Evolutionary conservation across 1,140 invertebrate genomes (phyloP).

Genomic region (Anadara kagoshimensis): DNA sequence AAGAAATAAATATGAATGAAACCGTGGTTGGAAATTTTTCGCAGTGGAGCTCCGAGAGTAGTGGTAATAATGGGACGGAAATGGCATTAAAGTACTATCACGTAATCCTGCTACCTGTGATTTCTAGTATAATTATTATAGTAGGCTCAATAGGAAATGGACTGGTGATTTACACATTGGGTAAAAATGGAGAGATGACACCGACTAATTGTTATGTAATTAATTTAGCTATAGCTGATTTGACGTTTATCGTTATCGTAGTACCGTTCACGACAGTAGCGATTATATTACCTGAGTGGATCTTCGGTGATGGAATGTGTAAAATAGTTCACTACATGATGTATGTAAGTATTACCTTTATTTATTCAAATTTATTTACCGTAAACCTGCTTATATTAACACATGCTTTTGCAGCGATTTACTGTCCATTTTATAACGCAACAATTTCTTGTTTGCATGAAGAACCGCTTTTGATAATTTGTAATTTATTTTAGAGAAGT

Average conservation of each 20-base stretch:
- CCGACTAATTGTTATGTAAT: slow-evolving; percentile 94
- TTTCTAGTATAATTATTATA: slow-evolving; percentile 83
- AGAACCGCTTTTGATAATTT: too few species aligned
- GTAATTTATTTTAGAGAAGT: too few species aligned
- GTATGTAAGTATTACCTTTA: slow-evolving; percentile 82
- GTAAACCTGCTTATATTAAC: too few species aligned
- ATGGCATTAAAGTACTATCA: too few species aligned
- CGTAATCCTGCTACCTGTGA: background rate
- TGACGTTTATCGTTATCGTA: slow-evolving; percentile 94
- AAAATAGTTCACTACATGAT: slow-evolving; percentile 85
- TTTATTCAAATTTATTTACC: background rate
- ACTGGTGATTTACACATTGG: slow-evolving; percentile 93
- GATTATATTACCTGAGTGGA: slow-evolving; percentile 79
- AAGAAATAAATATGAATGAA: too few species aligned
- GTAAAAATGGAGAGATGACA: slow-evolving; percentile 91
- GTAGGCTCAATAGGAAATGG: slow-evolving; percentile 92
- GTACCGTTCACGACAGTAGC: slow-evolving; percentile 81
- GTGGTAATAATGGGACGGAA: too few species aligned
- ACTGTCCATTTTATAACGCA: too few species aligned
- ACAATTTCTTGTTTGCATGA: too few species aligned
- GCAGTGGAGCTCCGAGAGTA: too few species aligned
- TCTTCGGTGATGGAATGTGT: slow-evolving; percentile 92
- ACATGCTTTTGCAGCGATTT: too few species aligned
- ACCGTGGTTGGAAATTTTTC: too few species aligned
- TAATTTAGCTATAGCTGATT: slow-evolving; percentile 88